Conservation (phyloP, 2,888 invertebrate genomes). For the Ashinkailepas kermadecensis region DNA sequence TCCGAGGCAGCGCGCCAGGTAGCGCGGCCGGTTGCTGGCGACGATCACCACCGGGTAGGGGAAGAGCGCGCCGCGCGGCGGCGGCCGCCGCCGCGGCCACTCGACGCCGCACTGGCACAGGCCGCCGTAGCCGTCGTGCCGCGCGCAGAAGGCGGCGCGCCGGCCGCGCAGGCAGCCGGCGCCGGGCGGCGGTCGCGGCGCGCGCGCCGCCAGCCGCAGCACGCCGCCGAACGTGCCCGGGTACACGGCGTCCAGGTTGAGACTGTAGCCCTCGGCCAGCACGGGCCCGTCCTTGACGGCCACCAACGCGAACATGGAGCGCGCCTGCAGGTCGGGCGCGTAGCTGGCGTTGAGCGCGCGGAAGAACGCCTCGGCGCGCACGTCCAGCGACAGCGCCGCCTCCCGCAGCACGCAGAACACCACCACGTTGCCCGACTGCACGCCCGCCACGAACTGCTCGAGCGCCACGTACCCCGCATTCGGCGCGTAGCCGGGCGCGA, state of each 20-base stretch:
- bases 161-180: neutral
- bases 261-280: neutral
- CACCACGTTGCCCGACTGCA: slow-evolving; percentile 28
- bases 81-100: neutral
- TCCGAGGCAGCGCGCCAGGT: slow-evolving; percentile 48
- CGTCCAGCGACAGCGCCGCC: neutral
- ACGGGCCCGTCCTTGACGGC: neutral
- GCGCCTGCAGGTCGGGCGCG: neutral
- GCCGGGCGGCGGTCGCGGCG: neutral
- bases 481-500: neutral
- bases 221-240: neutral
- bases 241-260: slow-evolving; percentile 14
- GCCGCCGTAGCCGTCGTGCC: neutral
- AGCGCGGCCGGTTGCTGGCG: slow-evolving; percentile 53
- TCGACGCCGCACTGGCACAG: neutral
- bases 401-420: slow-evolving; percentile 20
- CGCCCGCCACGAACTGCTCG: slow-evolving; percentile 19
- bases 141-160: neutral
- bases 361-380: neutral
- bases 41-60: slow-evolving; percentile 49
- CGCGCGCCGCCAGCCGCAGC: neutral
- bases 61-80: neutral
- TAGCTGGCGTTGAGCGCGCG: neutral
- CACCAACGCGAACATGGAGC: slow-evolving; percentile 1
- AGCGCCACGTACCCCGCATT: neutral